Conservation (phyloP, 2,888 invertebrate genomes). For the Tipula confusa region DNA sequence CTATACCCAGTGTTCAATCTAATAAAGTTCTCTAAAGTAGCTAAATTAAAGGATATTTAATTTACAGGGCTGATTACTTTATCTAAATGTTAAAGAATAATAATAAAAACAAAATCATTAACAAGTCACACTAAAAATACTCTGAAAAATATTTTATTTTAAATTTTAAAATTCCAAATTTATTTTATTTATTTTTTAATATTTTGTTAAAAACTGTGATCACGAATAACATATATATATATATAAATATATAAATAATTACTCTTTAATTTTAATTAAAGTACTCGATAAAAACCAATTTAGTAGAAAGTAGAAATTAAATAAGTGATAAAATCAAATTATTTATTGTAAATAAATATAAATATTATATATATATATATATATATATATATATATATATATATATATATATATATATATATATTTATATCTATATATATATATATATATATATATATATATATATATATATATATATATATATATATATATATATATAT, state of each 20-base stretch:
- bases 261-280: not conserved
- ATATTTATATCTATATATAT: too few species aligned
- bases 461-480: too few species aligned
- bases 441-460: too few species aligned
- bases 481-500: too few species aligned
- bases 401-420: not conserved
- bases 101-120: too few species aligned
- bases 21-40: too few species aligned
- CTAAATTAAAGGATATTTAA: too few species aligned
- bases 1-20: too few species aligned
- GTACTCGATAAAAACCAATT: not conserved
- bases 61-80: too few species aligned
- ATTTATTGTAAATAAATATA: not conserved
- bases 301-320: not conserved
- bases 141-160: not conserved
- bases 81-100: too few species aligned
- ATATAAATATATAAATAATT: not conserved
- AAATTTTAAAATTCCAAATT: not conserved
- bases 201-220: not conserved
- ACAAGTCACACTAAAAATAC: too few species aligned
- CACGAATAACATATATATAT: slow-evolving; percentile 15
- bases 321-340: not conserved
- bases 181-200: not conserved
- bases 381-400: not conserved
- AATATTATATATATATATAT: not conserved